Evolutionary conservation across 2,888 invertebrate species (phyloP), one percentile per base, ranked within the genome.

Genomic region (Drosophila colorata): DNA sequence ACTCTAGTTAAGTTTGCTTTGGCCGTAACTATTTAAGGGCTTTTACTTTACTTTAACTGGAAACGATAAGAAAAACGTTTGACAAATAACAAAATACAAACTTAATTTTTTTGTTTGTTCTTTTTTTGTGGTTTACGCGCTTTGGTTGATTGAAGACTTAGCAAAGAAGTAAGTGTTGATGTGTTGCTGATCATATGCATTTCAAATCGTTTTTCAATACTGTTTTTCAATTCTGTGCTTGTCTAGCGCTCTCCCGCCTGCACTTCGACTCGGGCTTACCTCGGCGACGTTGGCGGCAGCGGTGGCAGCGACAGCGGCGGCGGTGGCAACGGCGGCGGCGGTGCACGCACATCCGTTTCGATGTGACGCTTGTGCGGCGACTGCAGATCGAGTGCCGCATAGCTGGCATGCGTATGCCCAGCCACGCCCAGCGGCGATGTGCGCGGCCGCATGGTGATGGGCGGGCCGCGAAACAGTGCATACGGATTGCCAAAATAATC

Each of bases 401-500:
- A 83, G 1, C 68, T 63, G 23, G 58, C 63, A 9, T 78, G 70
- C 11, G 71, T 44, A 38, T 80, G 79, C 11, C 90, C 90, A 52
- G 88, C 90, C 16, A 91, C 79, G 69, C 89, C 86, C 59, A 90
- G 60, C 25, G 92, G 90, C 41, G 90, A 91, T 53, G 90, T 91
- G 2, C 90, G 87, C 25, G 92, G 91, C 28, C 92, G 87, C 89
- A 92, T 67, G 61, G 91, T 89, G 49, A 91, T 88, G 18, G 91
- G 90, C 55, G 92, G 91, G 13, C 91, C 91, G 33, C 91, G 91
- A 60, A 91, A 90, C 25, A 91, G 84, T 33, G 91, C 90, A 78
- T 92, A 92, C 41, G 92, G 92, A 87, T 92, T 90, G 74, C 91
- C 91, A 74, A 91, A 92, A 73, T 92, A 91, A 81, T 91, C 91